Evolutionary conservation across 2,888 invertebrate species (phyloP), one percentile per base, ranked within the genome.

Genomic region (Spodoptera picta): DNA sequence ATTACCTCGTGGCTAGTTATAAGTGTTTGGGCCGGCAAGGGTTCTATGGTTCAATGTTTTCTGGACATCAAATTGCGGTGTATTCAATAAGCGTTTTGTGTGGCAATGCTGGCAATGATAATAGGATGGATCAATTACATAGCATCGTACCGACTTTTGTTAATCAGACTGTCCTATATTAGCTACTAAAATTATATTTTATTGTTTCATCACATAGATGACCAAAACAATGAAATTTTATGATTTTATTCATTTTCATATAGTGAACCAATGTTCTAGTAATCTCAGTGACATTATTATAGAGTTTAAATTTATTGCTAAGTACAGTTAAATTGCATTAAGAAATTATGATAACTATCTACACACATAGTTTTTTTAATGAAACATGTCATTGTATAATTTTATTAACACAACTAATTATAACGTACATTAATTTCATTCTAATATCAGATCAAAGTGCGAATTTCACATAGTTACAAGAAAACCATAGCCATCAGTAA

Each of bases 11-110:
- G 52, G 55, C 54, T 48, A 52, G 54, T 54, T 56, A 19, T 47
- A 54, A 76, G 62, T 56, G 56, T 65, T 64, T 47, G 49, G 19
- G 14, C 11, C 36, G 47, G 46, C 60, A 79, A 69, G 54, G 66
- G 62, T 73, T 61, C 54, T 57, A 36, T 24, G 52, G 76, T 23
- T 55, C 77, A 51, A 54, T 49, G 45, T 52, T 58, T 52, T 56
- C 64, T 77, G 79, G 77, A 23, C 53, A 74, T 70, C 66, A 63
- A 67, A 51, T 76, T 76, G 76, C 50, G 57, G 65, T 62, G 62
- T 67, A 67, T 73, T 77, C 73, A 79, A 79, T 77, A 79, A 79
- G 62, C 75, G 69, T 73, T 75, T 75, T 75, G 79, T 79, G 54
- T 69, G 60, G 60, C 76, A 47, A 56, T 65, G 60, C 48, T 63